Percentiles rank a stretch among this genome's conserved stretches.
These are phyloP conservation scores for Drosophila austrosaltans DNA, from an alignment of 2,888 invertebrate genomes.

Conservation along the genomic window DNA sequence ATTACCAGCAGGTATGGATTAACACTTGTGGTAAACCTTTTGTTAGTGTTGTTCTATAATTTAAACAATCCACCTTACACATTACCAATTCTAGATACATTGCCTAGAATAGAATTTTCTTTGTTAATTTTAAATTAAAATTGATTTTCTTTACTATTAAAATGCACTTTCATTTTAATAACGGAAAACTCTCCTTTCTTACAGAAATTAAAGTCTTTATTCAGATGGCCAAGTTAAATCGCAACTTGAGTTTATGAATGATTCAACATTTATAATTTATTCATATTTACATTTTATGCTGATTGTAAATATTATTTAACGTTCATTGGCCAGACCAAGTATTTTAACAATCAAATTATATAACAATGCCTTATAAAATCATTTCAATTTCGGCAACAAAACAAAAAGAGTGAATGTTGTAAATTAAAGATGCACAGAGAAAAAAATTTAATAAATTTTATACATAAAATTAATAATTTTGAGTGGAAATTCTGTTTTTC, in stretches of 20 bases:
- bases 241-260: not conserved
- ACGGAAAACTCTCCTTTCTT: not conserved
- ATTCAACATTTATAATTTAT: not conserved
- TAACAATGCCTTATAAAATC: not conserved
- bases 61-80: not conserved
- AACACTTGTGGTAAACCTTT: not conserved
- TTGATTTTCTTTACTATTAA: too few species aligned
- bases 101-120: too few species aligned
- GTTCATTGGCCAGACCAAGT: not conserved
- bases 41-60: not conserved
- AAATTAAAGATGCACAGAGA: not conserved
- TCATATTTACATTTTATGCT: not conserved
- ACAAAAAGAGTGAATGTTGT: not conserved
- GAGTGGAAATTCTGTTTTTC: not conserved
- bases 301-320: constrained; percentile 2
- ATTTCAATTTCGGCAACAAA: not conserved
- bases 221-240: not conserved
- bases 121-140: too few species aligned
- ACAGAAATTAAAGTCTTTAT: not conserved
- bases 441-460: not conserved
- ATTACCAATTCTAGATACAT: too few species aligned
- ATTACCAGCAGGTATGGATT: not conserved
- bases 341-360: not conserved
- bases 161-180: not conserved
- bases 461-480: not conserved